Conservation (phyloP, 1,140 invertebrate genomes). For the Adelges cooleyi region DNA sequence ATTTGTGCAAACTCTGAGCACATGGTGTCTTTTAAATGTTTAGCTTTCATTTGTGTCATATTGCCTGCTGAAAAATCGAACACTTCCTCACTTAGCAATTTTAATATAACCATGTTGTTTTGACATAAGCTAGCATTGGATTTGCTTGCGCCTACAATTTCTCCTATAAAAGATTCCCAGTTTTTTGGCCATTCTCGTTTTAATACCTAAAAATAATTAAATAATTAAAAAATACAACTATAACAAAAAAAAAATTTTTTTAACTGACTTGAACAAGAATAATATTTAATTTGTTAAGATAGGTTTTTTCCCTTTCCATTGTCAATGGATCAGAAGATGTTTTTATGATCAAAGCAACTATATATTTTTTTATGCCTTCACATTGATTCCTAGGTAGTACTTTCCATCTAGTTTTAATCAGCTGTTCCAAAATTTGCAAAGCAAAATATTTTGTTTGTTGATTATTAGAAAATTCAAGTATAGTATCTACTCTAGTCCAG, state of each 20-base stretch:
- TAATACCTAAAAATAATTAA: constrained; percentile 63
- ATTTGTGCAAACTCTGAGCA: constrained; percentile 97
- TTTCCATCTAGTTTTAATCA: constrained; percentile 99
- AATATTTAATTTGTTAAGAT: constrained; percentile 97
- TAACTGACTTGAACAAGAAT: constrained; percentile 77
- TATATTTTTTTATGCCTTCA: constrained; percentile 99
- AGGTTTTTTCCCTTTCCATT: constrained; percentile 89
- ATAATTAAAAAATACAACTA: too few relatives aligned
- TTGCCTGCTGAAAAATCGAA: constrained; percentile 98
- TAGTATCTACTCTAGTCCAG: constrained; percentile 97
- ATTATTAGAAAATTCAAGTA: constrained; percentile 83
- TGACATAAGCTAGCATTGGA: constrained; percentile 98
- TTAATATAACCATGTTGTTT: constrained; percentile 98
- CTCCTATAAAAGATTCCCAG: constrained; percentile 97
- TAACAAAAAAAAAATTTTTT: neutral
- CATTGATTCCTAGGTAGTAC: constrained; percentile 94
- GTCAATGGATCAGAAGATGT: constrained; percentile 83
- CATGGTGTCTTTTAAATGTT: constrained; percentile 99
- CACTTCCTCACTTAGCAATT: constrained; percentile 92
- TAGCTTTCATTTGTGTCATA: constrained; percentile 97
- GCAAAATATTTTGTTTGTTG: constrained; percentile 99
- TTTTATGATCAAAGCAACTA: constrained; percentile 96
- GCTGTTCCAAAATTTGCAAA: constrained; percentile 96
- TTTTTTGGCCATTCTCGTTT: constrained; percentile 99
- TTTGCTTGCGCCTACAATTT: constrained; percentile 97